A percentile compares a stretch with the other conserved stretches of the same genome.
These are phyloP conservation scores for Batillaria attramentaria DNA, from an alignment of 1,140 invertebrate genomes.

Conservation along the genomic window DNA sequence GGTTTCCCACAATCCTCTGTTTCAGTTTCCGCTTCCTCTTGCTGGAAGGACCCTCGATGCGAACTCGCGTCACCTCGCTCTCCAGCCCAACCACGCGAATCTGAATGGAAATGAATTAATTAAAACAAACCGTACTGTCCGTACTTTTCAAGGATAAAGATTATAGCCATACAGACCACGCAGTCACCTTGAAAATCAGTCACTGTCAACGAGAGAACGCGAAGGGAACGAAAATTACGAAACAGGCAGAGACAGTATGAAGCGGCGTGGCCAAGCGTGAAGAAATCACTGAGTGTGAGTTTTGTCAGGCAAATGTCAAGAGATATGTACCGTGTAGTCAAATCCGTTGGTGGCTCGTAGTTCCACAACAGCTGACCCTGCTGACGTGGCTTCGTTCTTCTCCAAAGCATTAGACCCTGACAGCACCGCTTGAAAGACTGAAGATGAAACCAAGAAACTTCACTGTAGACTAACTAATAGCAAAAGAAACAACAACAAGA, in stretches of 20 bases:
- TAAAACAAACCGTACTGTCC: too few species aligned
- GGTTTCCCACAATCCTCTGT: conserved; percentile 30
- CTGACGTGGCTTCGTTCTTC: conserved; percentile 13
- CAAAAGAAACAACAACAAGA: neutral
- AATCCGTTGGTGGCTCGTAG: conserved; percentile 32
- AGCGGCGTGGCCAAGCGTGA: too few species aligned
- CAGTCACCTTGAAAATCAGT: neutral
- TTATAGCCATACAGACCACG: too few species aligned
- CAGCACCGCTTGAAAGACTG: conserved; percentile 39
- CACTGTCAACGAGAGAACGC: too few species aligned
- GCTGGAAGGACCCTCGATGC: conserved; percentile 28
- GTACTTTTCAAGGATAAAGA: too few species aligned
- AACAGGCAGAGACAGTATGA: too few species aligned
- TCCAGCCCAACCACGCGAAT: conserved; percentile 34
- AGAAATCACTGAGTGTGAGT: too few species aligned
- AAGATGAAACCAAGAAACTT: neutral
- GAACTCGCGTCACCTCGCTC: conserved; percentile 34
- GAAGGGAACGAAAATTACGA: too few species aligned
- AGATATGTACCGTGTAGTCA: conserved; percentile 33
- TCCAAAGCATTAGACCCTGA: conserved; percentile 33
- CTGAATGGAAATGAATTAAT: too few species aligned
- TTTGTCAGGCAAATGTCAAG: too few species aligned
- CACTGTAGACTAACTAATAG: neutral
- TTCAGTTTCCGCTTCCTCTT: conserved; percentile 30
- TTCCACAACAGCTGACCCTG: conserved; percentile 39